Conservation (phyloP, 2,113 vertebrate species). For the Ginglymostoma cirratum region DNA sequence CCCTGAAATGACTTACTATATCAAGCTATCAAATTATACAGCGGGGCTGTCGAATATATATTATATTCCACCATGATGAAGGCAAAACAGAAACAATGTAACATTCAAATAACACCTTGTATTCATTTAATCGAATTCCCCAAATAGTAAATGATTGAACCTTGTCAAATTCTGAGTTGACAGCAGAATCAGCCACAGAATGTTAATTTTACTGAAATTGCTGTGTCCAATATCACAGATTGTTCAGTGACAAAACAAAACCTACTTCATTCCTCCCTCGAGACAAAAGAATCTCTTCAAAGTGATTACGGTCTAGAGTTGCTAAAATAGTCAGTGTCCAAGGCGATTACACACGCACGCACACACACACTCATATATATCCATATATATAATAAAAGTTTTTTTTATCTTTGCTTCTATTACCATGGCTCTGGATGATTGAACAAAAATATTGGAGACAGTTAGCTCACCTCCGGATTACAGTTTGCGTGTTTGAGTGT, state of each 20-base stretch:
- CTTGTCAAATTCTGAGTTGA: not conserved
- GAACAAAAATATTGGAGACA: not conserved
- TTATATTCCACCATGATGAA: not conserved
- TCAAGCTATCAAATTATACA: not conserved
- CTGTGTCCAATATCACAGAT: constrained; percentile 31
- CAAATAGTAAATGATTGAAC: constrained; percentile 16
- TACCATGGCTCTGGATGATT: not conserved
- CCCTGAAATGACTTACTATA: not conserved
- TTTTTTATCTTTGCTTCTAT: not conserved
- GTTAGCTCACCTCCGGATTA: not conserved
- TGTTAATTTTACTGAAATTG: constrained; percentile 19
- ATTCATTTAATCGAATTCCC: constrained; percentile 30
- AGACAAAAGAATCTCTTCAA: not conserved
- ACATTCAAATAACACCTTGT: constrained; percentile 20
- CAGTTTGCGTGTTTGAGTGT: not conserved
- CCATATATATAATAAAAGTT: not conserved
- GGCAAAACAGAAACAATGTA: not conserved
- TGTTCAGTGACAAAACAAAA: constrained; percentile 7
- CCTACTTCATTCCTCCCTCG: not conserved
- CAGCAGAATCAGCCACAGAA: not conserved
- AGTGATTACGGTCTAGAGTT: not conserved
- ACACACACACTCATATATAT: too few species aligned
- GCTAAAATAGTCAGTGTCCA: constrained; percentile 2
- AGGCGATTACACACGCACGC: not conserved
- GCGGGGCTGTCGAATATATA: not conserved